Conservation (phyloP, 2,888 invertebrate species). For the Caenorhabditis wallacei region DNA sequence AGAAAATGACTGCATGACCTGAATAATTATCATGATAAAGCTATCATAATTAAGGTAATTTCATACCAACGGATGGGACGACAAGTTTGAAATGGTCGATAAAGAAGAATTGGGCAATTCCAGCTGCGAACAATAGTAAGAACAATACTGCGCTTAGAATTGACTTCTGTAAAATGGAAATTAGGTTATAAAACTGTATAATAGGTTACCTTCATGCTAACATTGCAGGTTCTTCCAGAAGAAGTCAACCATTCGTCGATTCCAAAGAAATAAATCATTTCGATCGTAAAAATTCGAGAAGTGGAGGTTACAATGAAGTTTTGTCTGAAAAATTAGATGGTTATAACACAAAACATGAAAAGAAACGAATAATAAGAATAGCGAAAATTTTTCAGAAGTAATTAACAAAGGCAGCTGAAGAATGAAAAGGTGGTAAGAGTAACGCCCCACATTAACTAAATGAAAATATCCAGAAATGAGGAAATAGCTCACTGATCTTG, state of each 20-base stretch:
- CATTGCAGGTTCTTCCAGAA: slow-evolving; percentile 50
- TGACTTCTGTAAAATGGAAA: slow-evolving; percentile 62
- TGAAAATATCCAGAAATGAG: neutral
- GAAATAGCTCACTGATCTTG: slow-evolving; percentile 26
- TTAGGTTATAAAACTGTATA: no score
- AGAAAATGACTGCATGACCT: slow-evolving; percentile 71
- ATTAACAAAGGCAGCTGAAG: neutral
- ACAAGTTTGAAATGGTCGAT: slow-evolving; percentile 72
- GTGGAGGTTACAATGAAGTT: no score
- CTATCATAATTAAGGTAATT: neutral
- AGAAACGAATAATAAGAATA: neutral
- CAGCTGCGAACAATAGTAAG: slow-evolving; percentile 62
- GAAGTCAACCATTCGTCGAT: slow-evolving; percentile 57
- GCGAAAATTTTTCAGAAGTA: slow-evolving; percentile 8
- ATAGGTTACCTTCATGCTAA: slow-evolving; percentile 61
- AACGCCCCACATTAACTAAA: neutral
- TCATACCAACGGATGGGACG: slow-evolving; percentile 65
- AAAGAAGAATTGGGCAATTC: slow-evolving; percentile 70
- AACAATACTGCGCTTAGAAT: slow-evolving; percentile 60
- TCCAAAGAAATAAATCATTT: slow-evolving; percentile 62
- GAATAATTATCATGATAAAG: slow-evolving; percentile 17
- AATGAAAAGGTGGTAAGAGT: neutral
- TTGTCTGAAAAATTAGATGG: no score
- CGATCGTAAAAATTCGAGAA: slow-evolving; percentile 13
- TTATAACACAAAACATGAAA: neutral